These are phyloP conservation scores for Oceanites oceanicus DNA, from an alignment of 2,113 vertebrate species.

Conservation along the genomic window DNA sequence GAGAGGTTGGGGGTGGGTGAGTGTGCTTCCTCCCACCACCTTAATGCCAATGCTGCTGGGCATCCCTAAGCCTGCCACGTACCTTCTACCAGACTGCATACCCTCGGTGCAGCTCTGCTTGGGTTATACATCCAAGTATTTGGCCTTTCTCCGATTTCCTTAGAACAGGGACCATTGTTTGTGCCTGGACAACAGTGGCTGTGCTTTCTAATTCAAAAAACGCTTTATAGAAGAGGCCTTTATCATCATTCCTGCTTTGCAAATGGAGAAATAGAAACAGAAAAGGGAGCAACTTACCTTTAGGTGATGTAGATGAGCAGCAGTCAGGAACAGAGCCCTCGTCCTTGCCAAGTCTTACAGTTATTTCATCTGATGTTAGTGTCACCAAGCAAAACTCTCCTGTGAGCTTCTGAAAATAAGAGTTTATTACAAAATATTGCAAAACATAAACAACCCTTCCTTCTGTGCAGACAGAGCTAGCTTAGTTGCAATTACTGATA, in stretches of 20 bases:
- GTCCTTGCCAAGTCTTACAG: rapidly evolving
- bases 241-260: background rate
- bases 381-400: background rate
- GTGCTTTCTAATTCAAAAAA: constrained; percentile 16
- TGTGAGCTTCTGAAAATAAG: background rate
- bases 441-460: background rate
- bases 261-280: background rate
- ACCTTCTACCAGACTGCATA: background rate
- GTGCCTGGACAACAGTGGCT: background rate
- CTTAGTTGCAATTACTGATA: background rate
- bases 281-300: background rate
- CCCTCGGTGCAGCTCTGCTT: background rate
- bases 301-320: background rate
- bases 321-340: background rate
- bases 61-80: background rate
- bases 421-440: background rate
- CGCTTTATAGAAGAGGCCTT: background rate
- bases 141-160: constrained; percentile 8
- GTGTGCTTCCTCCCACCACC: background rate
- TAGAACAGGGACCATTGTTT: constrained; percentile 28
- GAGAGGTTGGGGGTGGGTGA: rapidly evolving
- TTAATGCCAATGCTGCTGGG: background rate
- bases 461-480: background rate
- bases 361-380: background rate
- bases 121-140: background rate